Evolutionary conservation across 2,113 vertebrate species (phyloP).

Genomic region (Mus musculus): GRCm39 chrX:11116001-11116500

Average conservation of each 20-base stretch:
- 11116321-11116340: neutral
- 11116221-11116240: neutral
- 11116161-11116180: neutral
- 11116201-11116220: too few relatives aligned
- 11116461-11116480: slow-evolving; percentile 77
- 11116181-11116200: neutral
- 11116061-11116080: slow-evolving; percentile 38
- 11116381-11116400: neutral
- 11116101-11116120: slow-evolving; percentile 24
- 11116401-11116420: slow-evolving; percentile 57
- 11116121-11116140: neutral
- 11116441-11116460: slow-evolving; percentile 66
- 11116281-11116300: neutral
- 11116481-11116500: slow-evolving; percentile 79
- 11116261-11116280: neutral
- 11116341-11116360: neutral
- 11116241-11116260: neutral
- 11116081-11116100: neutral
- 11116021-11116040: neutral
- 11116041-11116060: slow-evolving; percentile 40
- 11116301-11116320: neutral
- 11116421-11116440: slow-evolving; percentile 51
- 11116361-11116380: slow-evolving; percentile 39
- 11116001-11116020: slow-evolving; percentile 44
- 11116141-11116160: neutral